Base-by-base conservation (phyloP, 2,888 invertebrate genomes). In the Drosophila pegasa region DNA sequence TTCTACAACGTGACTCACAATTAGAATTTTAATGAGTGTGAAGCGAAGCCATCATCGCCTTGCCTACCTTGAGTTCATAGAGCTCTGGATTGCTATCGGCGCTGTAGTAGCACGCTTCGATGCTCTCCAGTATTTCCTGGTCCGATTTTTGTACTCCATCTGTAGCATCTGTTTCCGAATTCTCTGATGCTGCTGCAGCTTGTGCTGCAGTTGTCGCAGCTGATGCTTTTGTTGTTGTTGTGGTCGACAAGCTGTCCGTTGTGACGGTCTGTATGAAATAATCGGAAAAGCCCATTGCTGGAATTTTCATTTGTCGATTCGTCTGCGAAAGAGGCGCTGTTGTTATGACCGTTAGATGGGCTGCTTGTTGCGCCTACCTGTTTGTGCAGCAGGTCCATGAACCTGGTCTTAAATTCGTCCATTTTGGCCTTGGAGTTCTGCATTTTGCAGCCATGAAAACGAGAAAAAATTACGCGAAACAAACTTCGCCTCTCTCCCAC, bases 261-360 rank as follows among this genome's bases (percentile, higher is more conserved):
- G 91, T 89, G n/a, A 92, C 90, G 69, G 90, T 91, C 78, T 92
- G 92, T 64, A 92, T 91, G 68, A 92, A 92, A 64, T 92, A 91
- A 74, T 92, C 92, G 20, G 92, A 92, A 84, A 92, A 92, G 27
- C 92, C 92, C 92, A 92, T 92, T 22, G 92, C 90, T 76, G 92
- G 92, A 62, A 92, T 92, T 90, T 91, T 92, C 69, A 91, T 77
- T 81, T 92, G 90, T 27, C 92, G 90, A 82, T 90, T 90, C 50
- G 88, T 88, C 90, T 90, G 60, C 43, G 52, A 9, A 47, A 25
- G 20, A 33, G 33, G 45, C 41, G 27, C 2, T 40, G n/a, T 20
- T 52, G 25, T 40, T 35, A 31, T 40, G 5, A 2, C 20, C 4
- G 3, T 58, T 27, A 25, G 12, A 54, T n/a, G 27, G 4, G 1